Percentiles rank a stretch among this genome's conserved stretches.
Evolutionary conservation across 2,113 vertebrate genomes (phyloP).

Genomic region (Blennius ocellaris): DNA sequence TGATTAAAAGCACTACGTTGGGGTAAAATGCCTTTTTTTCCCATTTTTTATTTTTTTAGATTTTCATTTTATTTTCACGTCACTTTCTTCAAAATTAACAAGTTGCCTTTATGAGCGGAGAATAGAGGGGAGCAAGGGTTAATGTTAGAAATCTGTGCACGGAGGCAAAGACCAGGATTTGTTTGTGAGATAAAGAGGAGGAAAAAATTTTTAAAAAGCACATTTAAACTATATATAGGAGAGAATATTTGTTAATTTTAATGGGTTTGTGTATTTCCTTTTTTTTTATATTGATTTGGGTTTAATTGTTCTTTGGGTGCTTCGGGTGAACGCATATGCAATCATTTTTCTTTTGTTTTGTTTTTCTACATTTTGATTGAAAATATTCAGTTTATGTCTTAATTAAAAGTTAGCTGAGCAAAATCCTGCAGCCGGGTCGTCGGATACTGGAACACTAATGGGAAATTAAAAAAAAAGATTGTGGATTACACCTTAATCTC

Average conservation of each 20-base stretch:
- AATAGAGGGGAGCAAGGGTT: slow-evolving; percentile 35
- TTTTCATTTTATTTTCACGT: slow-evolving; percentile 41
- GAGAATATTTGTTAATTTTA: slow-evolving; percentile 85
- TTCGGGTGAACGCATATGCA: slow-evolving; percentile 85
- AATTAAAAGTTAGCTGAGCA: slow-evolving; percentile 70
- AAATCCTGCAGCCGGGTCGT: slow-evolving; percentile 49
- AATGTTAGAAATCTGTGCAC: slow-evolving; percentile 37
- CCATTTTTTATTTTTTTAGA: not conserved
- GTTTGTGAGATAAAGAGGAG: slow-evolving; percentile 56
- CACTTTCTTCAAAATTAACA: slow-evolving; percentile 44
- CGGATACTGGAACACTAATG: slow-evolving; percentile 73
- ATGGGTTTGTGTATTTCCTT: slow-evolving; percentile 77
- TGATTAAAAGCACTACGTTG: slow-evolving; percentile 75
- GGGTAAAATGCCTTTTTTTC: slow-evolving; percentile 30
- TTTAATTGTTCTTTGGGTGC: slow-evolving; percentile 77
- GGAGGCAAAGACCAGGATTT: slow-evolving; percentile 66
- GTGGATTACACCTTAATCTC: slow-evolving; percentile 73
- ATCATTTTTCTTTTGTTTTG: slow-evolving; percentile 77
- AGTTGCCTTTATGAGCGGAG: slow-evolving; percentile 55
- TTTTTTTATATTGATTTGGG: slow-evolving; percentile 81
- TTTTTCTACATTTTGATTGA: slow-evolving; percentile 76
- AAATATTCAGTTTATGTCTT: slow-evolving; percentile 79
- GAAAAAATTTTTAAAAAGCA: slow-evolving; percentile 78
- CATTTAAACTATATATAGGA: slow-evolving; percentile 84
- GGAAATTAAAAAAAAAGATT: slow-evolving; percentile 56